Conservation (phyloP, 2,797 vertebrate genomes). For the Dendrocincla tyrannina region DNA sequence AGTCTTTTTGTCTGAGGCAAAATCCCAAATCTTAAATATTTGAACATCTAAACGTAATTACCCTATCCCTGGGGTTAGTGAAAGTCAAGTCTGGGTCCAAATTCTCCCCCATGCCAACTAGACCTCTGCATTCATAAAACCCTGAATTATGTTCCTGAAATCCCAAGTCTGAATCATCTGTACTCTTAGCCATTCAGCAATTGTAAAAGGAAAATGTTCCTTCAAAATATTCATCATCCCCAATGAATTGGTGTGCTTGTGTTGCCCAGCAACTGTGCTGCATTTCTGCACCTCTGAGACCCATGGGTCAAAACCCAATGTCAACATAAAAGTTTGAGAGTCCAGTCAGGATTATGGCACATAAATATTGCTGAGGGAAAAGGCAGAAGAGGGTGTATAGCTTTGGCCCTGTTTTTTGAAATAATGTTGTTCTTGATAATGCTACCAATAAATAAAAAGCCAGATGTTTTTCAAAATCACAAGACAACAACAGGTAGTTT, state of each 20-base stretch:
- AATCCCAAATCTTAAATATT: neutral
- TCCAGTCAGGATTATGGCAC: neutral
- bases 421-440: neutral
- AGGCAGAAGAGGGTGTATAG: neutral
- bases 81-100: neutral
- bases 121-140: neutral
- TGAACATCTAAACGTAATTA: neutral
- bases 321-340: constrained; percentile 23
- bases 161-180: neutral
- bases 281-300: constrained; percentile 3
- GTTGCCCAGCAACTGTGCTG: constrained; percentile 56
- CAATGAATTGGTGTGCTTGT: neutral
- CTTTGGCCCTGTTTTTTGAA: neutral
- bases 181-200: neutral
- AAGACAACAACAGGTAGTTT: neutral
- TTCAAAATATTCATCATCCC: neutral
- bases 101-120: neutral
- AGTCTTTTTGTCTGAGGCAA: neutral
- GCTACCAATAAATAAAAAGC: neutral
- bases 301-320: neutral
- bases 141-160: neutral
- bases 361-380: constrained; percentile 19
- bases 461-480: neutral
- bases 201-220: neutral
- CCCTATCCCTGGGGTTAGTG: neutral